These are phyloP conservation scores for Parnassius mnemosyne DNA, from an alignment of 2,888 invertebrate genomes.

Conservation along the genomic window DNA sequence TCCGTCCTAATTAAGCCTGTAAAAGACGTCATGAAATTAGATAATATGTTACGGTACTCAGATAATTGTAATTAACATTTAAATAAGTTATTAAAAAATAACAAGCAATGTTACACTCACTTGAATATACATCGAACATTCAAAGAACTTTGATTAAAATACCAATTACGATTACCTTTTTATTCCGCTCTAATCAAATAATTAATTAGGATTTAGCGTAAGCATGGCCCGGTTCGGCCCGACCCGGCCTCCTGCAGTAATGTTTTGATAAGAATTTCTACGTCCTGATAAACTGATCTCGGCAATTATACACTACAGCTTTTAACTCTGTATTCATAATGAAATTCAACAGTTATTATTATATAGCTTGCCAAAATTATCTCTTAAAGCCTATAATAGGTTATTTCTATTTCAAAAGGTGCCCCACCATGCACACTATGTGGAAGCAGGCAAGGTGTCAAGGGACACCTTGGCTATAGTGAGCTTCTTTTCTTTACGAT, in stretches of 20 bases:
- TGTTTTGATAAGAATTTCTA: slow-evolving; percentile 30
- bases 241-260: slow-evolving; percentile 23
- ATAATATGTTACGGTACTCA: slow-evolving; percentile 7
- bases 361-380: too few species aligned
- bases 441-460: too few species aligned
- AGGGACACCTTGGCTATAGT: too few species aligned
- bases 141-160: slow-evolving; percentile 66
- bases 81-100: slow-evolving; percentile 33
- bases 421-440: too few species aligned
- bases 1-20: slow-evolving; percentile 28
- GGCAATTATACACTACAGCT: slow-evolving; percentile 16
- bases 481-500: too few species aligned
- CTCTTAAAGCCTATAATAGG: too few species aligned
- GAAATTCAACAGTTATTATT: too few species aligned
- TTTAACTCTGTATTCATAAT: slow-evolving; percentile 6
- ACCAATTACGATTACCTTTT: slow-evolving; percentile 74
- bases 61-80: slow-evolving; percentile 25
- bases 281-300: slow-evolving; percentile 18
- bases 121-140: slow-evolving; percentile 30
- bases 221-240: slow-evolving; percentile 34
- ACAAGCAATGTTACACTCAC: slow-evolving; percentile 31
- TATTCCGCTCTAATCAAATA: slow-evolving; percentile 70
- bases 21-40: slow-evolving; percentile 28
- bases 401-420: too few species aligned
- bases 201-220: slow-evolving; percentile 71